Percentiles rank a stretch among this genome's conserved stretches.
Conservation (phyloP, 1,140 invertebrate species). For the Papilio dardanus region DNA sequence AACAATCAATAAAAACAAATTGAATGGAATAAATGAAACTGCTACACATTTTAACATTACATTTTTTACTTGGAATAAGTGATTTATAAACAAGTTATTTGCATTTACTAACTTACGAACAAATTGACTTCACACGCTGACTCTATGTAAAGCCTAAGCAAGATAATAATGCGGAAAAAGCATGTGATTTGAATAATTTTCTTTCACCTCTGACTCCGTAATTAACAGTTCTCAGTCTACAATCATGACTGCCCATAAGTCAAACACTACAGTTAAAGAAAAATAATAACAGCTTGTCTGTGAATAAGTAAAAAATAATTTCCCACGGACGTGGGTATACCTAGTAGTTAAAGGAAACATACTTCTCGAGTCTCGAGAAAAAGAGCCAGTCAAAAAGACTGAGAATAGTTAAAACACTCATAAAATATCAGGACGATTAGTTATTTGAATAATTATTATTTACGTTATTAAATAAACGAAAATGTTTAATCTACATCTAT, state of each 20-base stretch:
- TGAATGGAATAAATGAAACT: too few relatives aligned
- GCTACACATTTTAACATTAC: too few relatives aligned
- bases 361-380: too few relatives aligned
- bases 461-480: background rate
- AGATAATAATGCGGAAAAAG: background rate
- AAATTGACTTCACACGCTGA: background rate
- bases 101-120: too few relatives aligned
- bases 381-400: too few relatives aligned
- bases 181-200: conserved; percentile 17
- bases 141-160: background rate
- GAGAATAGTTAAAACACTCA: too few relatives aligned
- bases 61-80: too few relatives aligned
- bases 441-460: too few relatives aligned
- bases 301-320: background rate
- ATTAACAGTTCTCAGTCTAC: background rate
- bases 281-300: conserved; percentile 16
- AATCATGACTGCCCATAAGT: conserved; percentile 19
- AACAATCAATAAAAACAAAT: background rate
- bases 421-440: too few relatives aligned
- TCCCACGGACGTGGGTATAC: background rate
- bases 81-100: too few relatives aligned
- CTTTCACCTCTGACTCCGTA: background rate
- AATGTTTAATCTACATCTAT: background rate
- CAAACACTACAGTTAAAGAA: conserved; percentile 12
- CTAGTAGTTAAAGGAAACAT: too few relatives aligned